A percentile compares a stretch with the other conserved stretches of the same genome.
phyloP scores from a whole-genome alignment of 2,888 invertebrate genomes.

The Drosophila antonietae region DNA sequence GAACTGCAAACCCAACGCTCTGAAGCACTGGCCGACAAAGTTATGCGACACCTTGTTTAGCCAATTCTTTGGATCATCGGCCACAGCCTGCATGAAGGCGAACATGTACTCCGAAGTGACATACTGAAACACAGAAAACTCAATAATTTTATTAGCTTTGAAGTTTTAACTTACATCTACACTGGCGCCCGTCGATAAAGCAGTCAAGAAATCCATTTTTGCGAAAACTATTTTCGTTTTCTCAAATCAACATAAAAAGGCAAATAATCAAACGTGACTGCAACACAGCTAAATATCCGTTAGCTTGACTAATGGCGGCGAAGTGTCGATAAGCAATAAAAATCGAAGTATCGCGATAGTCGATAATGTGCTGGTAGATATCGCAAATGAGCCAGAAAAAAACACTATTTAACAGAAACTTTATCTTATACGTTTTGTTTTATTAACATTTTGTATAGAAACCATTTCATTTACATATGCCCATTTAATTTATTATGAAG shows the following conservation, averaged over 20 bases:
- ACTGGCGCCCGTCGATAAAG: slow-evolving; percentile 48
- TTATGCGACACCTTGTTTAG: slow-evolving; percentile 39
- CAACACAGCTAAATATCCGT: slow-evolving; percentile 12
- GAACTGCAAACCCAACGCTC: slow-evolving; percentile 51
- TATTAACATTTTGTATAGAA: too few relatives aligned
- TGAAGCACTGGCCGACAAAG: slow-evolving; percentile 64
- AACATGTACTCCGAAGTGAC: slow-evolving; percentile 23
- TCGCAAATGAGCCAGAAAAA: background rate
- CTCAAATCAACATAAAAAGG: background rate
- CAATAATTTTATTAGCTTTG: background rate
- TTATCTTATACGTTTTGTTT: background rate
- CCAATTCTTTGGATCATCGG: slow-evolving; percentile 53
- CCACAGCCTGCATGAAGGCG: slow-evolving; percentile 34
- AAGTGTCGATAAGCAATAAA: slow-evolving; percentile 3
- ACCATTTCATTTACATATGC: too few relatives aligned
- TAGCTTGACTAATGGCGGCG: slow-evolving; percentile 20
- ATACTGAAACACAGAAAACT: slow-evolving; percentile 23
- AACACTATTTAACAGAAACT: background rate
- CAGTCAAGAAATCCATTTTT: slow-evolving; percentile 54
- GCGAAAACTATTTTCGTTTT: background rate
- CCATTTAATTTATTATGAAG: too few relatives aligned
- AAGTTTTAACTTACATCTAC: slow-evolving; percentile 35
- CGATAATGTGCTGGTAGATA: background rate
- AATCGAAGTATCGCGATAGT: slow-evolving; percentile 14
- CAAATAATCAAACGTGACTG: background rate